These are phyloP conservation scores for Edolisoma coerulescens DNA, from an alignment of 2,113 vertebrate species.

Conservation along the genomic window DNA sequence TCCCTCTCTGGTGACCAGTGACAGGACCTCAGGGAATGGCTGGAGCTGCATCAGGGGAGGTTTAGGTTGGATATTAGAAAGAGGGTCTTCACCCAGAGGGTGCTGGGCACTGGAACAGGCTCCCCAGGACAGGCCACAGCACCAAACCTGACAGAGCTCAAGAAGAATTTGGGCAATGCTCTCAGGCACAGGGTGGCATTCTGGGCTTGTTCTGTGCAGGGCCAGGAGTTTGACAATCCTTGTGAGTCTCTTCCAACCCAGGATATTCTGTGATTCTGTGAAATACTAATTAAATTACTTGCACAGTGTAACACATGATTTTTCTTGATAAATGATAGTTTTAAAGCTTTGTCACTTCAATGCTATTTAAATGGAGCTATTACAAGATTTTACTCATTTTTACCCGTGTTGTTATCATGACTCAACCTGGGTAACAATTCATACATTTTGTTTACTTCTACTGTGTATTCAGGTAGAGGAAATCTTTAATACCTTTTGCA, in stretches of 20 bases:
- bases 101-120: background rate
- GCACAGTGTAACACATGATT: background rate
- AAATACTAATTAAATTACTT: background rate
- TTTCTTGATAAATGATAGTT: background rate
- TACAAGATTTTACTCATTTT: background rate
- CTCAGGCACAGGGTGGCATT: background rate
- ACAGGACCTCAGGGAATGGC: too few species aligned
- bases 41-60: background rate
- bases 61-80: background rate
- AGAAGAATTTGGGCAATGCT: background rate
- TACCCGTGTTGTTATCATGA: background rate
- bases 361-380: background rate
- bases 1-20: background rate
- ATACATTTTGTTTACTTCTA: background rate
- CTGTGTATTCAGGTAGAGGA: background rate
- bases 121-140: background rate
- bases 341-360: background rate
- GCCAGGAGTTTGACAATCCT: rapidly evolving
- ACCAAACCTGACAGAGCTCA: background rate
- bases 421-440: background rate
- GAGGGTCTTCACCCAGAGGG: background rate
- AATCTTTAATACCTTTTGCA: background rate
- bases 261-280: background rate
- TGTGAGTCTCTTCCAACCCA: background rate
- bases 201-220: background rate